Evolutionary conservation across 2,113 vertebrate genomes (phyloP).

Genomic region (Siphamia tubifer): DNA sequence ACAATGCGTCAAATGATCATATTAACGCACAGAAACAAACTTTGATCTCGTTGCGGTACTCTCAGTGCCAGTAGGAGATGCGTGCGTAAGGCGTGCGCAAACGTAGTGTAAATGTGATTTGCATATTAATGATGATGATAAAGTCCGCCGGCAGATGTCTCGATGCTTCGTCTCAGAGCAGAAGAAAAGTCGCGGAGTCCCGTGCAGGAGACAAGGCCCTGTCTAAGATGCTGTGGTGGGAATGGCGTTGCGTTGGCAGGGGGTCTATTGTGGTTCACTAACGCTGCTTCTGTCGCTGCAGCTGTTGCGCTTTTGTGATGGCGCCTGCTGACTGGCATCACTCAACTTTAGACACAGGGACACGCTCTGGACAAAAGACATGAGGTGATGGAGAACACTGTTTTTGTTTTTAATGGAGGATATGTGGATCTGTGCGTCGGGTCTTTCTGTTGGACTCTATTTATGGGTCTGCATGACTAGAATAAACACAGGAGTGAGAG

Average conservation of each 20-base stretch:
- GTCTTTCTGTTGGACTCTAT: neutral
- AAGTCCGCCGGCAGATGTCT: slow-evolving; percentile 87
- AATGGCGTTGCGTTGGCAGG: slow-evolving; percentile 73
- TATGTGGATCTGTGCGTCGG: neutral
- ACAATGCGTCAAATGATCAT: slow-evolving; percentile 43
- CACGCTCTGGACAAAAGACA: neutral
- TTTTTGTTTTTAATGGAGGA: neutral
- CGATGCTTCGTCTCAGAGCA: slow-evolving; percentile 75
- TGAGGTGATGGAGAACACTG: neutral
- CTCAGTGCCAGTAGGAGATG: slow-evolving; percentile 23
- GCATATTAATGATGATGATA: slow-evolving; percentile 89
- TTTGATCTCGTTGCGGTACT: slow-evolving; percentile 69
- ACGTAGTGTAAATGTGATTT: slow-evolving; percentile 78
- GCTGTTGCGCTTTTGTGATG: slow-evolving; percentile 79
- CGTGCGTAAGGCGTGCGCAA: slow-evolving; percentile 27
- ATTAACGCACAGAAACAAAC: slow-evolving; percentile 56
- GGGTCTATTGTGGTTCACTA: slow-evolving; percentile 71
- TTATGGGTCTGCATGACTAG: neutral
- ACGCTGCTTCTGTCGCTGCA: slow-evolving; percentile 72
- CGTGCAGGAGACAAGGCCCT: slow-evolving; percentile 63
- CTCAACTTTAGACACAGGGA: slow-evolving; percentile 18
- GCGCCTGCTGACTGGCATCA: slow-evolving; percentile 41
- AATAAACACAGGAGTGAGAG: neutral
- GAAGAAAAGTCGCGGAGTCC: slow-evolving; percentile 53
- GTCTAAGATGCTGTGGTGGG: slow-evolving; percentile 58